Conservation (phyloP, 1,140 invertebrate species). For the Lepidurus arcticus region DNA sequence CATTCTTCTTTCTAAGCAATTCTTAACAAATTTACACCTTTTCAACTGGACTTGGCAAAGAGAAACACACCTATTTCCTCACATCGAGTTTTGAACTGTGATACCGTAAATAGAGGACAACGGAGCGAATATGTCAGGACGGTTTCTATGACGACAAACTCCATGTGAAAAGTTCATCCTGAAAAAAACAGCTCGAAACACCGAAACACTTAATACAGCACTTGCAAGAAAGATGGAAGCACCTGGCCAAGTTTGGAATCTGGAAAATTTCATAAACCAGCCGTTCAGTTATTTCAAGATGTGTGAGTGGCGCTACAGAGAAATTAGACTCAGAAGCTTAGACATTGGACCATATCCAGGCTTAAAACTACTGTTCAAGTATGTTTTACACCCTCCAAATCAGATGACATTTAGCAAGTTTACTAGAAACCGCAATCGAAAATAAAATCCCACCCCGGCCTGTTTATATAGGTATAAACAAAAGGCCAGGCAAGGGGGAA, state of each 20-base stretch:
- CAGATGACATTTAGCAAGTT: not conserved
- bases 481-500: not conserved
- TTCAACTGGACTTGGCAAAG: not conserved
- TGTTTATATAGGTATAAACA: not conserved
- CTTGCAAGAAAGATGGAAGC: slow-evolving; percentile 9
- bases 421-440: not conserved
- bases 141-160: not conserved
- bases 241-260: not conserved
- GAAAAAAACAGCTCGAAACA: not conserved
- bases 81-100: slow-evolving; percentile 21
- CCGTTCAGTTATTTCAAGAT: not conserved
- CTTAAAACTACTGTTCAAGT: not conserved
- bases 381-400: not conserved
- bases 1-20: slow-evolving; percentile 19
- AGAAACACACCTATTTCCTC: slow-evolving; percentile 1
- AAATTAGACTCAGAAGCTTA: not conserved
- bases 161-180: not conserved
- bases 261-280: not conserved
- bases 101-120: not conserved
- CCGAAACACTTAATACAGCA: not conserved
- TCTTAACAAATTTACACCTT: not conserved
- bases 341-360: slow-evolving; percentile 4
- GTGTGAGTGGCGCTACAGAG: slow-evolving; percentile 10
- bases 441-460: not conserved
- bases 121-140: not conserved